Evolutionary conservation across 2,113 vertebrate species (phyloP).

Genomic region (Shinisaurus crocodilurus): DNA sequence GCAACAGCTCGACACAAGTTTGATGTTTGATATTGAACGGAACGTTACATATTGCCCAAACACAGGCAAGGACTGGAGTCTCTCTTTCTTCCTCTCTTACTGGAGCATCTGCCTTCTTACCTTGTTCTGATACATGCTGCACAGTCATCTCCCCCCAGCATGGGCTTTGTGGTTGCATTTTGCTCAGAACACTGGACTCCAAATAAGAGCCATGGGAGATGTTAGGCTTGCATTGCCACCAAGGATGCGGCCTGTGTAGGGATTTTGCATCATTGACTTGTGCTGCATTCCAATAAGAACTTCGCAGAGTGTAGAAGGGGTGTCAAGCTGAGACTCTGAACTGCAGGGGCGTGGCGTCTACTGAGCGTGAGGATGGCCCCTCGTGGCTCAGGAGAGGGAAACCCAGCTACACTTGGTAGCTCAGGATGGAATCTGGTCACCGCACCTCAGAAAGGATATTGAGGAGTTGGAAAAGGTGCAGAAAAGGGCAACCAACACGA

Average conservation of each 20-base stretch:
- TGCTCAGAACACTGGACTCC: neutral
- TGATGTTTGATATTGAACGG: neutral
- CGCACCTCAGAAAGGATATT: too few relatives aligned
- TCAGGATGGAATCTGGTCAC: neutral
- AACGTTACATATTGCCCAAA: neutral
- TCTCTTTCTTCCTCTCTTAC: too few relatives aligned
- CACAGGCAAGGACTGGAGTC: neutral
- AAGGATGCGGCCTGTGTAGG: too few relatives aligned
- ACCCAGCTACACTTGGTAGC: neutral
- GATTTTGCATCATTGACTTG: too few relatives aligned
- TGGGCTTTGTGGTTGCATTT: neutral
- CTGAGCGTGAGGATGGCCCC: neutral
- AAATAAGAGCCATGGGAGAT: neutral
- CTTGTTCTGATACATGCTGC: neutral
- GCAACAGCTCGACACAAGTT: neutral
- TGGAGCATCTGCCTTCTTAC: neutral
- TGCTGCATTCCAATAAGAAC: too few relatives aligned
- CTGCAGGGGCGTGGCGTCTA: neutral
- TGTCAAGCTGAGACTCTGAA: neutral
- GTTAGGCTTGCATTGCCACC: neutral
- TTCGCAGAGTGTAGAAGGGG: too few relatives aligned
- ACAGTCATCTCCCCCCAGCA: neutral
- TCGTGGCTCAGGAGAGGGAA: neutral
- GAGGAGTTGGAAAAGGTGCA: neutral
- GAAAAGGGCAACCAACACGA: neutral